These are phyloP conservation scores for Pseudonaja textilis DNA, from an alignment of 2,113 vertebrate species.

Conservation along the genomic window DNA sequence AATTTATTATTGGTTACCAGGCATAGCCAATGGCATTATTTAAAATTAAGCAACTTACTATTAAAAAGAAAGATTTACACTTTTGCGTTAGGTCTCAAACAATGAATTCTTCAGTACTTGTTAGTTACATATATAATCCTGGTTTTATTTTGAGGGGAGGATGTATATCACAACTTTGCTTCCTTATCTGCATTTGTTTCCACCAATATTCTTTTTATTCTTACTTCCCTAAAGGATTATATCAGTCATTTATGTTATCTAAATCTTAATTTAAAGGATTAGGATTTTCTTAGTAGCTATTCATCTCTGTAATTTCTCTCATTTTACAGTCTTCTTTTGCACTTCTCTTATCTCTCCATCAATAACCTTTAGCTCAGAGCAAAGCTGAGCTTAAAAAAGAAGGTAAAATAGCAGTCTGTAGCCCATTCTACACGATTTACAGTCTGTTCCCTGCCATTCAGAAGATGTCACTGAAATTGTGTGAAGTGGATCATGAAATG, in stretches of 20 bases:
- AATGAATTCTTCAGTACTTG: background rate
- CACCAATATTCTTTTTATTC: background rate
- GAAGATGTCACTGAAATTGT: background rate
- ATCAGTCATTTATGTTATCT: background rate
- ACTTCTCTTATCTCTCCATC: background rate
- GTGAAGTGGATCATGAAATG: background rate
- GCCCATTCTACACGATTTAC: background rate
- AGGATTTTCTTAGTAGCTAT: background rate
- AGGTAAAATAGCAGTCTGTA: background rate
- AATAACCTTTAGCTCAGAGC: background rate
- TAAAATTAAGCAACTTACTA: background rate
- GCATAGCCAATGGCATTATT: background rate
- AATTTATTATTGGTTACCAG: background rate
- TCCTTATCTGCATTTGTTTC: background rate
- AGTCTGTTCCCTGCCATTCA: background rate
- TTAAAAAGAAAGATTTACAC: background rate
- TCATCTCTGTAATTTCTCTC: background rate
- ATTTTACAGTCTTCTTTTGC: background rate
- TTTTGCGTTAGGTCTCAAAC: background rate
- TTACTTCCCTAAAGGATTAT: background rate
- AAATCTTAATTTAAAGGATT: constrained; percentile 2
- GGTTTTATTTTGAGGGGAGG: background rate
- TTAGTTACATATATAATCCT: background rate
- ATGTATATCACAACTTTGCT: background rate
- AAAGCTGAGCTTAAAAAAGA: background rate